Evolutionary conservation across 2,888 invertebrate genomes (phyloP), one percentile per base, ranked within the genome.

Genomic region (Nomada fabriciana): DNA sequence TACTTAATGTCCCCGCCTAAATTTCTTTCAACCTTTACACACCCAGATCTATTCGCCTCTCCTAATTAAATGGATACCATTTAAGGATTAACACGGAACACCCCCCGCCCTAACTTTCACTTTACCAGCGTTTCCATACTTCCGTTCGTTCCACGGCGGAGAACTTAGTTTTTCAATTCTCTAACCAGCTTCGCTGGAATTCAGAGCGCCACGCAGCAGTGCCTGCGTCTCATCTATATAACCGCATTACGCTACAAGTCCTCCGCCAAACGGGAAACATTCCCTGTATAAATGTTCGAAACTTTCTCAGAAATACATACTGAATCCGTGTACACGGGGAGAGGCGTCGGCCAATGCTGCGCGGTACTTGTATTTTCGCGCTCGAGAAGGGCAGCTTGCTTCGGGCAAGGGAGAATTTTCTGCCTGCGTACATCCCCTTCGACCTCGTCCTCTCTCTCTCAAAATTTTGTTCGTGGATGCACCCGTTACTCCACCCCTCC

Each of bases 221-320:
- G 36, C 65, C 42, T 65, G 25, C n/a, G 43, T 23, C 3, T 15
- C 29, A 2, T 15, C 20, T 20, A 5, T 47, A 60, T 57, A 61
- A 67, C 64, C 36, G 23, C 77, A 23, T 50, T n/a, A 63, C 53
- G 60, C 53, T 20, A 55, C 64, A 73, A 81, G 86, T 80, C 72
- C 76, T 76, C 70, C 67, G 63, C 79, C 75, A 76, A 85, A 82
- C 83, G 79, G 67, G 80, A 86, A 61, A 65, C 82, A 69, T 76
- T 71, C 63, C 50, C 72, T 64, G 76, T 79, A 82, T 80, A 81
- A 86, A 79, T 84, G 77, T 72, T 84, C 60, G 59, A 69, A 81
- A 83, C 77, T 80, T 71, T 75, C 70, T 25, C 76, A 42, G 76
- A 77, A 67, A 81, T 81, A 80, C 71, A 75, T 71, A 83, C 79